Evolutionary conservation across 1,140 invertebrate genomes (phyloP).

Genomic region (Panagrolaimus sp.): DNA sequence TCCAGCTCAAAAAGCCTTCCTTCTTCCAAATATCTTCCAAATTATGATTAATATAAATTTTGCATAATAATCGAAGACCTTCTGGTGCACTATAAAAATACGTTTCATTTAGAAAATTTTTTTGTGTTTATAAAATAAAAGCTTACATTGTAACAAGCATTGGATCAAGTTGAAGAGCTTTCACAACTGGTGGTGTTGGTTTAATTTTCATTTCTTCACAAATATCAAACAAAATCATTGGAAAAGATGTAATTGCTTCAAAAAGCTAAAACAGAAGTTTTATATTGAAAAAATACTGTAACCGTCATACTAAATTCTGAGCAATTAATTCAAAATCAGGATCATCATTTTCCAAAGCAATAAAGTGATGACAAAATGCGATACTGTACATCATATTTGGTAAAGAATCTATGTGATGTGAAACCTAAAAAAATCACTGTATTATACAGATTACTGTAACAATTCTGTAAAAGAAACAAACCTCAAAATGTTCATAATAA

Average conservation of each 20-base stretch:
- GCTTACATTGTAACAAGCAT: not conserved
- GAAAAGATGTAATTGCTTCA: conserved; percentile 10
- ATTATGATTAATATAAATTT: conserved; percentile 4
- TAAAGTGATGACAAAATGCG: not conserved
- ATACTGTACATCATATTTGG: conserved; percentile 10
- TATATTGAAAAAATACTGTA: no score
- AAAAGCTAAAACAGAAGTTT: not conserved
- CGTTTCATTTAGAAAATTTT: not conserved
- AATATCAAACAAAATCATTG: not conserved
- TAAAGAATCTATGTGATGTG: not conserved
- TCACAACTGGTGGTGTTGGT: not conserved
- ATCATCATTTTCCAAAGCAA: not conserved
- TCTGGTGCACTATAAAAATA: not conserved
- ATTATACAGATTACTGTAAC: not conserved
- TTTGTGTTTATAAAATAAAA: not conserved
- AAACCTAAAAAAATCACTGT: not conserved
- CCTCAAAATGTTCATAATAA: conserved; percentile 36
- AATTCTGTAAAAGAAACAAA: not conserved
- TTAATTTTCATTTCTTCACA: not conserved
- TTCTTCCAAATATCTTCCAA: conserved; percentile 9
- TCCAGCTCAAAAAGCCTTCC: not conserved
- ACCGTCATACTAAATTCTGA: not conserved
- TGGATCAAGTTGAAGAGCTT: conserved; percentile 3
- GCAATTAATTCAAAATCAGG: not conserved
- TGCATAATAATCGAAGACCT: not conserved